Evolutionary conservation across 1,140 invertebrate species (phyloP).

Genomic region (Tetragnatha versicolor): DNA sequence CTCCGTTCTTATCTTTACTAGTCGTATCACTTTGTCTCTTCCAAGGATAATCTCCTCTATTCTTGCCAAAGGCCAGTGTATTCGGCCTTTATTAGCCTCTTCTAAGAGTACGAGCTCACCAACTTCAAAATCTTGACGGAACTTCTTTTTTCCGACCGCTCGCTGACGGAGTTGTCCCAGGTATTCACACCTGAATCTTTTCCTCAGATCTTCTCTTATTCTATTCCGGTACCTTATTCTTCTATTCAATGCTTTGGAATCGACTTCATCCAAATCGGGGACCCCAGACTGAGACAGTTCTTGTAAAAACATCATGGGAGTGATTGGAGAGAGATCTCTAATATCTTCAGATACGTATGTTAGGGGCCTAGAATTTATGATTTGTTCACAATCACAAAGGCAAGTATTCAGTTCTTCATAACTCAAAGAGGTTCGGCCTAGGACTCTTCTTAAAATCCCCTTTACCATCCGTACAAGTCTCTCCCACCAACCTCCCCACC

Average conservation of each 20-base stretch:
- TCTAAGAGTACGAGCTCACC: neutral
- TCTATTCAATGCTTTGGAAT: neutral
- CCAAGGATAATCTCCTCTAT: neutral
- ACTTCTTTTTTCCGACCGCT: neutral
- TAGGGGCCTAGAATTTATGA: slow-evolving; percentile 1
- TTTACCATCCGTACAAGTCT: neutral
- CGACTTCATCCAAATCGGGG: neutral
- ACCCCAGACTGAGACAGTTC: too few species aligned
- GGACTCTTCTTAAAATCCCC: too few species aligned
- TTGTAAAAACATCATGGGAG: too few species aligned
- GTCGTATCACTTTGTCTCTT: neutral
- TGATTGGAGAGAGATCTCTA: too few species aligned
- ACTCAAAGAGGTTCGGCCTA: neutral
- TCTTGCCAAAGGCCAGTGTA: neutral
- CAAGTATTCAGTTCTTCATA: slow-evolving; percentile 21
- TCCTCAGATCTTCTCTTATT: neutral
- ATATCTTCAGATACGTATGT: neutral
- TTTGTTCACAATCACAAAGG: slow-evolving; percentile 6
- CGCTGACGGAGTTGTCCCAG: neutral
- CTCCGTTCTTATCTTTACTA: neutral
- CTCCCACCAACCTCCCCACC: too few species aligned
- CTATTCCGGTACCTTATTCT: neutral
- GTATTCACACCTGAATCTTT: neutral
- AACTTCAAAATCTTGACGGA: neutral
- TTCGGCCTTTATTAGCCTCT: neutral